Base-by-base conservation (phyloP, 1,140 invertebrate genomes). In the Drosophila serrata region DNA sequence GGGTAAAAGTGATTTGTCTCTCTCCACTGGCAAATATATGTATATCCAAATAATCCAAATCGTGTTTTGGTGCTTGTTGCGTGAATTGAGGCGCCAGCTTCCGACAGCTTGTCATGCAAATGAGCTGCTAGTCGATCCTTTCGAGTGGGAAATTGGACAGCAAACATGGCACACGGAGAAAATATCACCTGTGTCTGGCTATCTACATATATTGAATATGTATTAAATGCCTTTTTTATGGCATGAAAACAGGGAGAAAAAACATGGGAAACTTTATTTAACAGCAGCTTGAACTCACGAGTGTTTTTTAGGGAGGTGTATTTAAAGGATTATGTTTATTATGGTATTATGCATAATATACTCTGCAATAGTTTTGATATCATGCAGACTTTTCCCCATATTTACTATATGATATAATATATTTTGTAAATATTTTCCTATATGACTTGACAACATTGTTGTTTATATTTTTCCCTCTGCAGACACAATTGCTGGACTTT, bases 51-150 rank as follows among this genome's bases (percentile, higher is more conserved):
- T 37, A 55, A 70, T 65, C 61, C 40, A 67, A 65, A 65, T 75
- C 81, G 64, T 77, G 81, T 85, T 79, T 57, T 6, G 65, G 35
- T 33, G 51, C 59, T 78, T 79, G 76, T 87, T 87, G 84, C 82
- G 80, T 87, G 84, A 79, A 77, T 77, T 64, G 46, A 84, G 53
- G 53, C 65, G 33, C 39, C 55, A 60, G 76, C 84, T 87, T 87
- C 82, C 82, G 82, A 84, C 82, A 84, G 76, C 70, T 80, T 82
- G 80, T 80, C 84, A 87, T 87, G 84, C 72, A 87, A 87, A 87
- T 87, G 76, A 79, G 67, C 39, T 45, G 37, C 46, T 65, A 24
- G 46, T 79, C 76, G 70, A 74, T 75, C 58, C 72, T 75, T 75
- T 48, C 39, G 61, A 63, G 55, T 24, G 76, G 37, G 15, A 64